Base-by-base conservation (phyloP, 2,113 vertebrate genomes). In the Rhinoptilus africanus region DNA sequence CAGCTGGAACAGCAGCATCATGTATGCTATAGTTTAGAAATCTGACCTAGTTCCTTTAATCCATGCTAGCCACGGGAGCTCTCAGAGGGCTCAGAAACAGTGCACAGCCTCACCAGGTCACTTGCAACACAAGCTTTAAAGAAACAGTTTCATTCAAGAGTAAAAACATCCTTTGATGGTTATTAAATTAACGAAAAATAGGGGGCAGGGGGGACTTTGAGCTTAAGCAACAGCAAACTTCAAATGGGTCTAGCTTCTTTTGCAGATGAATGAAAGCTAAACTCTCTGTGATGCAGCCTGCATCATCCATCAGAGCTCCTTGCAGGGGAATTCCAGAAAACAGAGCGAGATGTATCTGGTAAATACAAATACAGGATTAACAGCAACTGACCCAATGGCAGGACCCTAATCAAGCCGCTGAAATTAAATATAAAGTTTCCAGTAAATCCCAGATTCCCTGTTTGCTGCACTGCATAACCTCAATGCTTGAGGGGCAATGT, bases 21-120 rank as follows among this genome's bases (percentile, higher is more conserved):
- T 88, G 27, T 74, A 89, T 86, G 81, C 85, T 94, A 72, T 92
- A 92, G 92, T 95, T 97, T 81, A 94, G 95, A 97, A 97, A 96
- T 89, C 32, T 95, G 88, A 96, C 89, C 94, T 91, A 95, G 94
- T 92, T 97, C 84, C 76, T 94, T 96, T 96, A 94, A 96, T 95
- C 94, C 15, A 0, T 0, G 4, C 94, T 96, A 87, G 84, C 94
- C 83, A 83, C 43, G 7, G 89, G 89, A 93, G 68, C 82, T 95
- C 95, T 97, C 96, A 94, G 92, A 95, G 82, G 88, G 67, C 84
- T 90, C 88, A 86, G 84, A 95, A 93, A 94, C 73, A 69, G 66
- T 66, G 81, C 91, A 89, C 73, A 89, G 60, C 78, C 67, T 86
- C 56, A 3, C 79, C 77, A 85, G 91, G 93, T 89, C 81, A 92